phyloP scores from a whole-genome alignment of 2,113 vertebrate species.

The Arizona elegans region DNA sequence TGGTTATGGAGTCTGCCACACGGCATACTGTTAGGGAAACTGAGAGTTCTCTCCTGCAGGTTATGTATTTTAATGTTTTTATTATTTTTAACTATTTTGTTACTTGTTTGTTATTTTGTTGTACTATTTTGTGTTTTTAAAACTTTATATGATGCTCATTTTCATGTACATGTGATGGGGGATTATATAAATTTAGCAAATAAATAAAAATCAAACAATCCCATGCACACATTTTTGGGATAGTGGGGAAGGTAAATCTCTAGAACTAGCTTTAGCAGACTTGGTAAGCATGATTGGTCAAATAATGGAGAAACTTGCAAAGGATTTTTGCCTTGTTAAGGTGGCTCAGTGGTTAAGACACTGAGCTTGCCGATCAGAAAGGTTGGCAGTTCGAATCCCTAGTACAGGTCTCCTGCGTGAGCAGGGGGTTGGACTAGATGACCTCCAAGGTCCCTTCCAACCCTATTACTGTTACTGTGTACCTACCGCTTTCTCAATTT shows the following conservation, averaged over 20 bases:
- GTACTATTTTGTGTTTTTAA: background rate
- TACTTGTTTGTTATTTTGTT: background rate
- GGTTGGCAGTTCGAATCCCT: too few species aligned
- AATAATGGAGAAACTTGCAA: background rate
- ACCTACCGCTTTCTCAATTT: background rate
- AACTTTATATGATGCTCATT: background rate
- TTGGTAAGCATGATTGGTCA: background rate
- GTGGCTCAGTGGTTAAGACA: too few species aligned
- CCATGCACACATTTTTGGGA: background rate
- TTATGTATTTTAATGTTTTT: background rate
- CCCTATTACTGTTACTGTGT: background rate
- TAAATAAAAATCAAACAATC: background rate
- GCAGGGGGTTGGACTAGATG: too few species aligned
- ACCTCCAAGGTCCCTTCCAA: too few species aligned
- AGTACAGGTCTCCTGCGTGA: too few species aligned
- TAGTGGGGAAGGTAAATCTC: background rate
- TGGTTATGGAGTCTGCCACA: background rate
- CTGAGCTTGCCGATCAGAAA: too few species aligned
- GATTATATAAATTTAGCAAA: background rate
- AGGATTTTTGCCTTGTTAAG: background rate
- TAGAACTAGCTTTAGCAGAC: background rate
- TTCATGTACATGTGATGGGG: background rate
- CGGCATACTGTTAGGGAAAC: background rate
- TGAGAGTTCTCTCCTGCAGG: background rate
- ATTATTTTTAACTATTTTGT: background rate